Evolutionary conservation across 2,113 vertebrate species (phyloP).

Genomic region (Boulengeromyrus knoepffleri): DNA sequence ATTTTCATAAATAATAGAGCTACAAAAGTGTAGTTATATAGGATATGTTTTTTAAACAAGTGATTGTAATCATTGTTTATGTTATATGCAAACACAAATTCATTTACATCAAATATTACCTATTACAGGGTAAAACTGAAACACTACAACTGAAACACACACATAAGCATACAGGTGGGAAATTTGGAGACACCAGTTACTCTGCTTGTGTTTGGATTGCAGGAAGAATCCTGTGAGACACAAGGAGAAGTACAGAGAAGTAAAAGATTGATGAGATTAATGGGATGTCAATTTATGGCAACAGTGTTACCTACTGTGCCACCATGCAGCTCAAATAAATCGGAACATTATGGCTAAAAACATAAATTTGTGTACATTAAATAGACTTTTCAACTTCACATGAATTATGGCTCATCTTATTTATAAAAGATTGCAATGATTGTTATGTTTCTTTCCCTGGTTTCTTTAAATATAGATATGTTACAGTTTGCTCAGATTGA

Average conservation of each 20-base stretch:
- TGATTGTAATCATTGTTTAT: neutral
- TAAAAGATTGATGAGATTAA: no score
- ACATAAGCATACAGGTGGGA: neutral
- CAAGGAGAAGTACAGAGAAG: neutral
- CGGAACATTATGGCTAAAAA: no score
- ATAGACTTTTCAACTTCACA: neutral
- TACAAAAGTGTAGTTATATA: neutral
- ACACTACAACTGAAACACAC: neutral
- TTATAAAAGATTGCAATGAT: neutral
- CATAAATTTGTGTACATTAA: no score
- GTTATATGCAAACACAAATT: constrained; percentile 8
- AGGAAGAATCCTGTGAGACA: neutral
- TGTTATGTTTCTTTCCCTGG: neutral
- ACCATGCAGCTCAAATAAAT: no score
- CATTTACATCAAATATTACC: neutral
- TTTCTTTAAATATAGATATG: neutral
- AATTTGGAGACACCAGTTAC: neutral
- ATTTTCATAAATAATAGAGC: neutral
- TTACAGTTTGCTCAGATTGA: neutral
- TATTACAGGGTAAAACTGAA: neutral
- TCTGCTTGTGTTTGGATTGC: neutral
- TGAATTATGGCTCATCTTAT: neutral
- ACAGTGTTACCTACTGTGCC: neutral
- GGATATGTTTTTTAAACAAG: no score
- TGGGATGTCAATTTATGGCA: neutral